These are phyloP conservation scores for Hydrochoerus hydrochaeris DNA, from an alignment of 2,113 vertebrate genomes.

Conservation along the genomic window DNA sequence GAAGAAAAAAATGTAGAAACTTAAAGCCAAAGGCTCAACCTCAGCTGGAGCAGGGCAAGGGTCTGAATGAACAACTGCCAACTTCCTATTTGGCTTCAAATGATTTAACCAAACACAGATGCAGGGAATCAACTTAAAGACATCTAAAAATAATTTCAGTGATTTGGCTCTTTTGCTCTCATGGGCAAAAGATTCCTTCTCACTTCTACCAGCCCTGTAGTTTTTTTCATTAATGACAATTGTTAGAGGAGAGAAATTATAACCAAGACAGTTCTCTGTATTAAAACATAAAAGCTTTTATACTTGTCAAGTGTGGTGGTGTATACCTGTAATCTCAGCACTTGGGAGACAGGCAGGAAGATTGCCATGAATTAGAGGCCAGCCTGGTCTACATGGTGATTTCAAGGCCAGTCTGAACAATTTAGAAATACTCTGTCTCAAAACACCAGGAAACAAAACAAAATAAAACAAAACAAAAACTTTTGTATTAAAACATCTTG, in stretches of 20 bases:
- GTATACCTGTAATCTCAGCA: background rate
- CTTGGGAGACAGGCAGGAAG: background rate
- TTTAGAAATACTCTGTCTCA: background rate
- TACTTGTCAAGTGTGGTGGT: background rate
- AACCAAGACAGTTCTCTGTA: background rate
- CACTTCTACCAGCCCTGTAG: background rate
- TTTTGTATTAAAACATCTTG: background rate
- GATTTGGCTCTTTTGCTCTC: background rate
- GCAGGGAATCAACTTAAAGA: background rate
- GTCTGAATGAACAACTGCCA: background rate
- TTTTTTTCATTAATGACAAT: constrained; percentile 3
- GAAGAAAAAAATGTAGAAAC: background rate
- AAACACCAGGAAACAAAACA: background rate
- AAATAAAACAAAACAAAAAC: background rate
- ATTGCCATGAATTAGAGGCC: background rate
- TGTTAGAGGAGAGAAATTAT: background rate
- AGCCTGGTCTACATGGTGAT: background rate
- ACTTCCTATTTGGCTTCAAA: background rate
- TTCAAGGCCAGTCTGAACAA: background rate
- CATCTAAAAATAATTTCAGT: constrained; percentile 29
- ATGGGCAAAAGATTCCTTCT: background rate
- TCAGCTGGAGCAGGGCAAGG: background rate
- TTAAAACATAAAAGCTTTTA: background rate
- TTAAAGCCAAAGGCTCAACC: background rate
- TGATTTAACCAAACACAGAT: background rate